Evolutionary conservation across 2,797 vertebrate genomes (phyloP).

Genomic region (Vipera latastei): DNA sequence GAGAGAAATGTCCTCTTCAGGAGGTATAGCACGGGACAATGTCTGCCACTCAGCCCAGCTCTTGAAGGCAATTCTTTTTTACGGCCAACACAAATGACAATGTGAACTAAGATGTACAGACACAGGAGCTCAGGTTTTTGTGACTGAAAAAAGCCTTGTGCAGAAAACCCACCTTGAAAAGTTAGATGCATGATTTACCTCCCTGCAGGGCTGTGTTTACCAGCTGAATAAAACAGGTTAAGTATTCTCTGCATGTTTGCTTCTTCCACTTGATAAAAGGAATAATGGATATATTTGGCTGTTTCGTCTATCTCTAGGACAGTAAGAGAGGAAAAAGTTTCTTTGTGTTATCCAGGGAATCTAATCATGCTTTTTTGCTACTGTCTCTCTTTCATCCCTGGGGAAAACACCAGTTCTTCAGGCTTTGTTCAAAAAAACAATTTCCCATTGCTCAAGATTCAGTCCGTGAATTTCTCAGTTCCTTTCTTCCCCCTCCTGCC

Average conservation of each 20-base stretch:
- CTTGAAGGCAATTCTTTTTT: not conserved
- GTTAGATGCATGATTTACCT: not conserved
- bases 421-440: conserved; percentile 9
- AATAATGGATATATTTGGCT: conserved; percentile 40
- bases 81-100: not conserved
- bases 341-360: conserved; percentile 44
- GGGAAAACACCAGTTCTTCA: conserved; percentile 6
- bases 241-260: not conserved
- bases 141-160: not conserved
- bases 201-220: not conserved
- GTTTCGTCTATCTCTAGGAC: conserved; percentile 34
- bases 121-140: not conserved
- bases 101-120: not conserved
- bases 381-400: conserved; percentile 6
- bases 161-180: not conserved
- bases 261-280: not conserved
- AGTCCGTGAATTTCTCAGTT: not conserved
- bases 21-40: not conserved
- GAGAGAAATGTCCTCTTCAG: not conserved
- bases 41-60: not conserved
- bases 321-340: conserved; percentile 15
- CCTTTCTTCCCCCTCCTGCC: not conserved
- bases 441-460: conserved; percentile 12
- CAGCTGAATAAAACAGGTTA: not conserved
- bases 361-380: conserved; percentile 26